Base-by-base conservation (phyloP, 1,140 invertebrate genomes). In the Pseudomyrmex flavicornis region DNA sequence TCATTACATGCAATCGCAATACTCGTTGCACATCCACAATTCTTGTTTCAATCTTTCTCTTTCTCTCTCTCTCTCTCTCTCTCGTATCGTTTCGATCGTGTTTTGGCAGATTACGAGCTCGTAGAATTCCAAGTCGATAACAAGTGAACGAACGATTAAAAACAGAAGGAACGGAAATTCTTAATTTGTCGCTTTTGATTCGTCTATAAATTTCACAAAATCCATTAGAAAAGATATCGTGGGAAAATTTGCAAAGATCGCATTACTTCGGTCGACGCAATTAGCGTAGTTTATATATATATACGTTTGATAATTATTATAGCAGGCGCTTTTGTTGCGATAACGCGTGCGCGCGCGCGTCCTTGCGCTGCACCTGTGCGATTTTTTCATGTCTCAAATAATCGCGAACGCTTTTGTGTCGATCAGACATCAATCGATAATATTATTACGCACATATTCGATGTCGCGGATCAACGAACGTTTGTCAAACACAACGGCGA, bases 1-100 rank as follows among this genome's bases (percentile, higher is more conserved):
- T 88, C 89, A 79, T 90, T 89, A 89, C 84, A 66, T 75, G 80
- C 82, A 66, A 88, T 89, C 83, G 83, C 62, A 44, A 85, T 74
- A 86, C 66, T 74, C 72, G 22, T 44, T 62, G 50, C 22, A 74
- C 70, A 70, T 84, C 82, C 65, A 61, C 70, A 15, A n/a, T 73
- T 85, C 66, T 72, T 72, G 22, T 69, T 61, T 69, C 58, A 0
- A 35, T 26, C 63, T 17, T 17, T 17, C 17, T 17, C 17, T 84
- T 0, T 17, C 17, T 84, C 44, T 50, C 35, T 35, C 35, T 35
- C 35, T 35, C 26, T 35, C 26, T 35, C 63, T 79, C 44, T 50
- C 15, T 58, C 20, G 44, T 17, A 17, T 69, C 0, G 0, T 35
- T 35, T 56, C 62, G 44, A 20, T 70, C 54, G 9, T 44, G 46